Evolutionary conservation across 2,888 invertebrate genomes (phyloP).

Genomic region (Zygaena filipendulae): DNA sequence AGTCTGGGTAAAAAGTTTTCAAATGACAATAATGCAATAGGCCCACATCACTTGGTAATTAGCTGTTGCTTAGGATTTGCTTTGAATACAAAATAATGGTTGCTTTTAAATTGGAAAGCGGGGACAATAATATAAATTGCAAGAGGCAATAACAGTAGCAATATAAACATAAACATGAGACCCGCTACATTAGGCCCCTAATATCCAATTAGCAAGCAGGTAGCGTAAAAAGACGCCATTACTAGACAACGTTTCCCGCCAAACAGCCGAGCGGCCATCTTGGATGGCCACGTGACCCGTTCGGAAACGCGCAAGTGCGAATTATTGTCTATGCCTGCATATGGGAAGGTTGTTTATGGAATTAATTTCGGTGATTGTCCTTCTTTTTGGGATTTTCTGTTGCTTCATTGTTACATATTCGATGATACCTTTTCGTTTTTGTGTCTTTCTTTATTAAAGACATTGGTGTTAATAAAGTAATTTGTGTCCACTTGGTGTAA

Average conservation of each 20-base stretch:
- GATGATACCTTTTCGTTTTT: conserved; percentile 24
- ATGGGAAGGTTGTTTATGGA: conserved; percentile 65
- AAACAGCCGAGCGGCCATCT: conserved; percentile 50
- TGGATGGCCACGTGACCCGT: conserved; percentile 33
- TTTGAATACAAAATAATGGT: too few relatives aligned
- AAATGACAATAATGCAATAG: conserved; percentile 10
- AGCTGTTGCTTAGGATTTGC: too few relatives aligned
- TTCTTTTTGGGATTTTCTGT: conserved; percentile 29
- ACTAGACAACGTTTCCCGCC: conserved; percentile 49
- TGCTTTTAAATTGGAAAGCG: too few relatives aligned
- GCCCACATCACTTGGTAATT: too few relatives aligned
- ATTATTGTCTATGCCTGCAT: conserved; percentile 61
- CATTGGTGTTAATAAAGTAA: conserved; percentile 25
- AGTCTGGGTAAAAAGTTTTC: too few relatives aligned
- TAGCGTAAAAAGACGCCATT: conserved; percentile 65
- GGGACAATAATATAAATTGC: too few relatives aligned
- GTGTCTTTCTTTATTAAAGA: too few relatives aligned
- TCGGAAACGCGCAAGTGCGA: conserved; percentile 57
- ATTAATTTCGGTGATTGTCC: conserved; percentile 59
- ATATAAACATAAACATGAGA: conserved; percentile 36
- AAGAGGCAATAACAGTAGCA: conserved; percentile 47
- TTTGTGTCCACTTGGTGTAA: conserved; percentile 20
- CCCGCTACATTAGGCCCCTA: conserved; percentile 60
- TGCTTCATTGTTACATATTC: conserved; percentile 20
- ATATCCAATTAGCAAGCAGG: conserved; percentile 66